Base-by-base conservation (phyloP, 1,140 invertebrate genomes). In the Achatina immaculata region DNA sequence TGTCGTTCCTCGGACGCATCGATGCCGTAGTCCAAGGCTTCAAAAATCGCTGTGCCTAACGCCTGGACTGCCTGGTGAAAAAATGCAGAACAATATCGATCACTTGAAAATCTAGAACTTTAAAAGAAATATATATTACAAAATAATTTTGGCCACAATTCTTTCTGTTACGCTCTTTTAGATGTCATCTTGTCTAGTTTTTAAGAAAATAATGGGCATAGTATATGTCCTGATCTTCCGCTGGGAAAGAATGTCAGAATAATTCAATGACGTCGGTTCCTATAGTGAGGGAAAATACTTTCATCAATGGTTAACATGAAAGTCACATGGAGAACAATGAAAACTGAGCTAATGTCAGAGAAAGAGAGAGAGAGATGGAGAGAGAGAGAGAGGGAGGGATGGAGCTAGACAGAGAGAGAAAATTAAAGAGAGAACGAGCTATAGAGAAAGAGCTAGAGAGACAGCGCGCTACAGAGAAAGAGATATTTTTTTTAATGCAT, bases 21-120 rank as follows among this genome's bases (percentile, higher is more conserved):
- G 87, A 96, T 92, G 83, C 95, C 95, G 92, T 95, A 97, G 90
- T 97, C 96, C 86, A 98, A 92, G 28, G 96, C 96, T 81, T 94
- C 93, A 91, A 95, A 98, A 77, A 98, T 94, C 76, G 96, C 93
- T 79, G 95, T 91, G 16, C 96, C 97, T 86, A 98, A 89, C 80
- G 95, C 95, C 81, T 94, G 93, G 80, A 97, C 93, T 84, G 97
- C 91, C 95, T 97, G 93, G 4, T 34, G 24, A 62, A 36, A 34
- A 74, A 19, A 74, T 3, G 43, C n/a, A n/a, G n/a, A n/a, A n/a
- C n/a, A n/a, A n/a, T n/a, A n/a, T n/a, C 14, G 65, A 31, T 14
- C 11, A 31, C 14, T 14, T 16, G 65, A 31, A 14, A 24, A 31
- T 11, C 16, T 21, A 19, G n/a, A 68, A 31, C 11, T 68, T 68